Base-by-base conservation (phyloP, 2,113 vertebrate genomes). In the Illadopsis cleaveri region DNA sequence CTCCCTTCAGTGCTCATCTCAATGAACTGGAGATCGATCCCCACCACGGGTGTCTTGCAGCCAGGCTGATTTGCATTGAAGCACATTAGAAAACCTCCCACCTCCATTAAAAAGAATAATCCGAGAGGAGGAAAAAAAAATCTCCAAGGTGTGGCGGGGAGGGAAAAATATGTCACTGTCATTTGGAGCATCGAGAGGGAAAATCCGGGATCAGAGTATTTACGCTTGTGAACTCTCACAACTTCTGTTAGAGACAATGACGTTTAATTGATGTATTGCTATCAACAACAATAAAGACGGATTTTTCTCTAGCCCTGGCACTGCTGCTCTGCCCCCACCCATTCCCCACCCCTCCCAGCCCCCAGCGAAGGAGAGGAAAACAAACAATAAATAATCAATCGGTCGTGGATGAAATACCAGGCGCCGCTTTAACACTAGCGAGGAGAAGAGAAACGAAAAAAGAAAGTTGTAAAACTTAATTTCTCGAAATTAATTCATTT, bases 1-100 rank as follows among this genome's bases (percentile, higher is more conserved):
- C 98, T 98, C 98, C 98, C 97, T 98, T 98, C 98, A 98, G 98
- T 97, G 98, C 97, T 98, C 98, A 98, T 98, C 98, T 98, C 98
- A 98, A 98, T 98, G 98, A 99, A 98, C 98, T 98, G 97, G 86
- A 96, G 98, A 98, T 98, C 98, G 97, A 98, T 98, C 98, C 97
- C 96, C 97, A 92, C 94, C 96, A 96, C 91, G 97, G 77, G 83
- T 96, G 97, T 96, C 88, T 83, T 76, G 77, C 90, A 72, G 82
- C 85, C 53, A 22, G 82, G 58, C 79, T 82, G 85, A 92, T 96
- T 97, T 96, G 94, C 97, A 97, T 96, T 33, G 89, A 54, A 76
- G 56, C 82, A n/a, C 66, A 82, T 77, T 86, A 94, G 88, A 82
- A 96, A 83, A 71, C 79, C 79, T 93, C 76, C 91, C 94, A 80